These are phyloP conservation scores for Rhinichthys osculus DNA, from an alignment of 2,797 vertebrate species.

Conservation along the genomic window DNA sequence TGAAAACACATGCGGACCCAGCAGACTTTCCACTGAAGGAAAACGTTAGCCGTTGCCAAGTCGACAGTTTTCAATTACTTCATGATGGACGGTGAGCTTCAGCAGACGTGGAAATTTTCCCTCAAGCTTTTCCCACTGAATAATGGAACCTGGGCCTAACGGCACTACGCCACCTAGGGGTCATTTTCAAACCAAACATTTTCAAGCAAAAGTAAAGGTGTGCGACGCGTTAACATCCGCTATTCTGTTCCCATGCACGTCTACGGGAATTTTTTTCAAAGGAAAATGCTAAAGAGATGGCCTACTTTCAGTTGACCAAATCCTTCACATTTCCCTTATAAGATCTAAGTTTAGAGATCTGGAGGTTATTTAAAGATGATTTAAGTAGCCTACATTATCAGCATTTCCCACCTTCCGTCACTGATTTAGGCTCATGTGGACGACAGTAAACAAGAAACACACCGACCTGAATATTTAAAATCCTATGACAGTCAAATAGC, in stretches of 20 bases:
- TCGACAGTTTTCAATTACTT: slow-evolving; percentile 65
- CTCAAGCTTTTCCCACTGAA: slow-evolving; percentile 12
- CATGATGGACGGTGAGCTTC: slow-evolving; percentile 52
- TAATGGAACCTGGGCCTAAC: neutral
- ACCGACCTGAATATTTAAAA: neutral
- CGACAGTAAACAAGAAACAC: neutral
- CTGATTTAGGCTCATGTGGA: neutral
- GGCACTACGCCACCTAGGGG: slow-evolving; percentile 35
- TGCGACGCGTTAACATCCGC: neutral
- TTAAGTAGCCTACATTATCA: neutral
- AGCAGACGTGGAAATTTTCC: slow-evolving; percentile 56
- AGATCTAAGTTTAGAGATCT: neutral
- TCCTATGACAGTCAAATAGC: neutral
- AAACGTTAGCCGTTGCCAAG: slow-evolving; percentile 73
- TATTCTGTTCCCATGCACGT: neutral
- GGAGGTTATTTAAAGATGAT: neutral
- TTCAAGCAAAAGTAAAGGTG: neutral
- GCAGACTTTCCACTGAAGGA: slow-evolving; percentile 60
- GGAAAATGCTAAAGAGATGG: neutral
- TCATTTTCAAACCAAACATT: neutral
- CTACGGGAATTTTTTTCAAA: neutral
- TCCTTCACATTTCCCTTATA: neutral
- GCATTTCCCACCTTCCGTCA: slow-evolving; percentile 4
- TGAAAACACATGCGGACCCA: slow-evolving; percentile 64
- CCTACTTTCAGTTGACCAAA: neutral